Evolutionary conservation across 2,888 invertebrate species (phyloP).

Genomic region (Rhagonycha fulva): DNA sequence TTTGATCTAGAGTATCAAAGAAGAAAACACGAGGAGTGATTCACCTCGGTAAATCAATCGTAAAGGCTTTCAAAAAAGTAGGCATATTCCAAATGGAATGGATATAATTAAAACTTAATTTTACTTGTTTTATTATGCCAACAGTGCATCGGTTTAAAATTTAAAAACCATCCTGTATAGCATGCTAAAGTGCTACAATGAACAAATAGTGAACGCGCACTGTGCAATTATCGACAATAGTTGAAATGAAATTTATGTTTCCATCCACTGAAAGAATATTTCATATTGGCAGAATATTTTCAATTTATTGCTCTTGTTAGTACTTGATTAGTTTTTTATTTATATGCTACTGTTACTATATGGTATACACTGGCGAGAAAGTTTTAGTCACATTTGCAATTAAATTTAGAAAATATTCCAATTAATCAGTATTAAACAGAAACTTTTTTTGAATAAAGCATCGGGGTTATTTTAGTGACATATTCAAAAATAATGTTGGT

Average conservation of each 20-base stretch:
- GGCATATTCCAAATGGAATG: no score
- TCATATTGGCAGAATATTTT: neutral
- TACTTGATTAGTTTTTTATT: neutral
- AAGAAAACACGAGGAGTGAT: no score
- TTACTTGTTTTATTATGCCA: no score
- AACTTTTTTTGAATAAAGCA: neutral
- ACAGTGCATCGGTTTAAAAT: neutral
- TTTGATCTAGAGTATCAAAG: no score
- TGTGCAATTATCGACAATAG: neutral
- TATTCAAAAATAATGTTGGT: neutral
- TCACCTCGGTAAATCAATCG: no score
- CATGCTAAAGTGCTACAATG: neutral
- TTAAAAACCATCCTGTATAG: neutral
- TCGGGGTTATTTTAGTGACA: neutral
- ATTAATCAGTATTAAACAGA: neutral
- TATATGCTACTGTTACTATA: neutral
- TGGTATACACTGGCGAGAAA: neutral
- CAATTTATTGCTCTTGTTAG: neutral
- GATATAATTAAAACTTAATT: no score
- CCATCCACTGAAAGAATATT: neutral
- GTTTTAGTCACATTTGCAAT: neutral
- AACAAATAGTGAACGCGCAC: neutral
- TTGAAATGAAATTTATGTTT: neutral
- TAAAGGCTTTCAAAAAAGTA: no score
- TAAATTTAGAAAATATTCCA: neutral